Base-by-base conservation (phyloP, 1,140 invertebrate genomes). In the Archivesica marissinica region DNA sequence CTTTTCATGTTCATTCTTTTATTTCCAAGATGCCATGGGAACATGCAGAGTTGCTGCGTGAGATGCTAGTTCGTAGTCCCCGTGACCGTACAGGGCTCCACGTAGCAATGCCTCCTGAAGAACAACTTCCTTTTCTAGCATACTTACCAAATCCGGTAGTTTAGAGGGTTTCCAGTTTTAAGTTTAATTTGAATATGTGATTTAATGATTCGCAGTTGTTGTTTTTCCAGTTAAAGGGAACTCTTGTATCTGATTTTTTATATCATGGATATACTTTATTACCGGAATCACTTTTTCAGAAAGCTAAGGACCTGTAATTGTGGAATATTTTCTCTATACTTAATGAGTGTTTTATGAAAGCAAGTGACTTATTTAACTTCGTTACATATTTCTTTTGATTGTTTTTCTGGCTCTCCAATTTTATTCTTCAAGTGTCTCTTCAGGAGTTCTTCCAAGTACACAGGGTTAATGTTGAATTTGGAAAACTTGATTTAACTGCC, bases 171-270 rank as follows among this genome's bases (percentile, higher is more conserved):
- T n/a, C 41, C 68, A 39, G 20, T 64, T 64, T 38, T 33, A 30
- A 38, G n/a, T 68, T 68, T 20, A 68, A n/a, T 39, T 68, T 68
- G 6, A 68, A 25, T 11, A 68, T 25, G n/a, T 68, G 64, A 20
- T 68, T 68, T 35, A 68, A 38, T 11, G 64, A 17, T 68, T 68
- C 33, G 23, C 64, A 68, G 25, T 68, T 17, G 23, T 68, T 68
- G 39, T 68, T 68, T 68, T 68, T 68, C 64, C 64, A 68, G 2
- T 68, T 68, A 1, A 68, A 39, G 20, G 64, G 64, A 25, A 68
- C n/a, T 7, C 41, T 68, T 2, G 35, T 3, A 11, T 38, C 11
- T 39, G n/a, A n/a, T 39, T 39, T 2, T 25, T 7, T 2, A 39
- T 13, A 7, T 39, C 64, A 38, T 39, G 25, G 28, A 68, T 25